Conservation (phyloP, 2,797 vertebrate species). For the Chrosomus eos region DNA sequence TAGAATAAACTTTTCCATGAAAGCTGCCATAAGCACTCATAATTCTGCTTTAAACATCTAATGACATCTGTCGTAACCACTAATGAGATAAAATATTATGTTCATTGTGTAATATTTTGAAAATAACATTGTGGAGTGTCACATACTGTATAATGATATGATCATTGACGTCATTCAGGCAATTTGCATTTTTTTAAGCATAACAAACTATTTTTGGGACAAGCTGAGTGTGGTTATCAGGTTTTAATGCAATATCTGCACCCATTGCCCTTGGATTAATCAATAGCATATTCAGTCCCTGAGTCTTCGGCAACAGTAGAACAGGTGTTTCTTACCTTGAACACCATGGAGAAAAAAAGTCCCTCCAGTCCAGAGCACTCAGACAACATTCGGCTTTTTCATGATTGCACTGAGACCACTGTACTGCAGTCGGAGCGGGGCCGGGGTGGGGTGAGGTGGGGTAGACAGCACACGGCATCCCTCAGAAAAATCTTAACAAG, state of each 20-base stretch:
- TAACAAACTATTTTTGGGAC: not conserved
- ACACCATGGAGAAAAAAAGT: constrained; percentile 44
- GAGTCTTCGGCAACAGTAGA: constrained; percentile 52
- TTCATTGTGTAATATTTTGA: constrained; percentile 25
- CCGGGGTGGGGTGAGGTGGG: constrained; percentile 30
- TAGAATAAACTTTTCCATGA: constrained; percentile 57
- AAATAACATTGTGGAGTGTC: constrained; percentile 8
- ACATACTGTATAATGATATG: not conserved
- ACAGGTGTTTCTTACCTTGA: constrained; percentile 68
- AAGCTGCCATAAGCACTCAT: constrained; percentile 59
- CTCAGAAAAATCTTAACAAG: constrained; percentile 68
- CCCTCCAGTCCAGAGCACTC: constrained; percentile 40
- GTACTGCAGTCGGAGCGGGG: constrained; percentile 57
- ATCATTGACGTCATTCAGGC: not conserved
- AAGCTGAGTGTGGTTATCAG: constrained; percentile 17
- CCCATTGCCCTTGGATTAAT: constrained; percentile 36
- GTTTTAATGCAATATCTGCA: constrained; percentile 32
- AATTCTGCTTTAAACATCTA: constrained; percentile 52
- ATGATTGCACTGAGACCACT: constrained; percentile 53
- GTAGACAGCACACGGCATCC: constrained; percentile 57
- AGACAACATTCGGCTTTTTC: not conserved
- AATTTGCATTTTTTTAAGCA: not conserved
- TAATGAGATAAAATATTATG: constrained; percentile 12
- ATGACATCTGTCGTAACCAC: constrained; percentile 51
- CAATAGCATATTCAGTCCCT: constrained; percentile 57